Base-by-base conservation (phyloP, 64 coral and sea anemone genomes). In the Trachythela sp. region DNA sequence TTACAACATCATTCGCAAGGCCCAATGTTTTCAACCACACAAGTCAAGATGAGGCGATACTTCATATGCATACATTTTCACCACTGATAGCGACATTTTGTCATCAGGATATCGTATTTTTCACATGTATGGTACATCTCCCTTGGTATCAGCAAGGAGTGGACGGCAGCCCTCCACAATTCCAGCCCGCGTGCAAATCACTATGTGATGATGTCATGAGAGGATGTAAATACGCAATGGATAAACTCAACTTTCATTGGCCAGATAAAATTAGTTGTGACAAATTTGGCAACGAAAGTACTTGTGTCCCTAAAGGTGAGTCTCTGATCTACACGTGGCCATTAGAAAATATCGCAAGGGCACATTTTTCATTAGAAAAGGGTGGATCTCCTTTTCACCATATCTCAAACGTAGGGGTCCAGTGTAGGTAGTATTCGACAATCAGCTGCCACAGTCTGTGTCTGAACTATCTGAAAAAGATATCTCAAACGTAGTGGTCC, bases 191-290 rank as follows among this genome's bases (percentile, higher is more conserved):
- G 20, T 80, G 75, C 37, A 80, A 38, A 36, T 80, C 75, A 36
- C 35, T 80, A 39, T 80, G 75, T 20, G 4, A 80, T 13, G 10
- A 80, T 30, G 34, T 80, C 2, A 14, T 9, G 6, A 37, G 27
- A 17, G 26, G 6, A 39, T 80, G 75, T 37, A n/a, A 80, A 8
- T 80, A 37, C 2, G 75, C 75, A 37, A 37, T 80, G 4, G 20
- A 80, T 37, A 35, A 80, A 80, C 75, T 80, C 31, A 80, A 80
- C 75, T 80, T 80, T 30, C 15, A 34, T 2, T 80, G 75, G 75
- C 75, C 75, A 17, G 75, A 80, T 10, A 9, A 38, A 39, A 37
- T 80, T 0, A 0, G 20, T 80, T 80, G 75, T 29, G 13, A 35
- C 8, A 80, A 80, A 1, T 80, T 80, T 39, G 15, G 9, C 9